Percentiles rank a stretch among this genome's conserved stretches.
Evolutionary conservation across 2,797 vertebrate species (phyloP).

Genomic region (Hylomyscus alleni): DNA sequence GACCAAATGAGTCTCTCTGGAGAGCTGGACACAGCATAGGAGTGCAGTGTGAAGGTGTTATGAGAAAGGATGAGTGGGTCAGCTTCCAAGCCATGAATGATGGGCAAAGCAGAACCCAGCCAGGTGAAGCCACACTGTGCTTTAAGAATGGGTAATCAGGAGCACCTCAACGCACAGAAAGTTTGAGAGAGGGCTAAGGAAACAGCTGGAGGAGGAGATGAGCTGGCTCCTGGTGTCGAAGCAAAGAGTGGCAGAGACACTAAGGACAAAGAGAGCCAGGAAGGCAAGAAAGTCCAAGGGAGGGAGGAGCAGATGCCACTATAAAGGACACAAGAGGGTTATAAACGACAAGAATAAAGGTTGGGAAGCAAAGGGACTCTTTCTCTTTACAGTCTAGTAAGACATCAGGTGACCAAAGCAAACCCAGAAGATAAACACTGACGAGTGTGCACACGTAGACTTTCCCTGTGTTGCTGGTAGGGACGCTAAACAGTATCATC

Average conservation of each 20-base stretch:
- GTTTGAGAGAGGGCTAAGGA: not conserved
- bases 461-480: too few species aligned
- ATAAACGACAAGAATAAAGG: not conserved
- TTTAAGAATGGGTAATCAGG: not conserved
- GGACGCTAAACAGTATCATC: not conserved
- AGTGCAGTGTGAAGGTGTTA: fast-evolving
- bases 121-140: not conserved
- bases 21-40: not conserved
- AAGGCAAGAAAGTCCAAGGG: not conserved
- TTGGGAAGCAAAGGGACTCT: not conserved
- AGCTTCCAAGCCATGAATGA: not conserved
- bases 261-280: not conserved
- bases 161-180: not conserved
- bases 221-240: not conserved
- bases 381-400: not conserved
- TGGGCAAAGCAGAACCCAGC: not conserved
- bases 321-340: not conserved
- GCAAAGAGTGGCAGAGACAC: not conserved
- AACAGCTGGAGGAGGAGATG: not conserved
- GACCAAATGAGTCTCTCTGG: not conserved
- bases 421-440: not conserved
- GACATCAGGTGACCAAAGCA: not conserved
- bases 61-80: not conserved
- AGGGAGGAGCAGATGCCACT: not conserved
- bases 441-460: not conserved